Percentiles rank a stretch among this genome's conserved stretches.
Evolutionary conservation across 2,113 vertebrate genomes (phyloP).

Genomic region (Brachypodius melanocephalos): DNA sequence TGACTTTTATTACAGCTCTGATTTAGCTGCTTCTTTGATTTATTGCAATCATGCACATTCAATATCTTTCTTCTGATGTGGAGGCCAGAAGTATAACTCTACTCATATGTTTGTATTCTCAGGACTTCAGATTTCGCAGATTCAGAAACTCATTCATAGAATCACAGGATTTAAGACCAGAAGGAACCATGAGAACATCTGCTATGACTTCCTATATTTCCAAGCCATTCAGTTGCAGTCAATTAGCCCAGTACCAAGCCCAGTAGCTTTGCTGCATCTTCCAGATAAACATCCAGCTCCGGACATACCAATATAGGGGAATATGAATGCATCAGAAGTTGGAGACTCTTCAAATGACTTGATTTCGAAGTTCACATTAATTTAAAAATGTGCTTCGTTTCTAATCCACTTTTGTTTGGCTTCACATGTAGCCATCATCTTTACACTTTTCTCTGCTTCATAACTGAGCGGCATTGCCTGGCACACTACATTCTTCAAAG

Average conservation of each 20-base stretch:
- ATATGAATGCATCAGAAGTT: not conserved
- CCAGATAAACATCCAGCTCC: conserved; percentile 17
- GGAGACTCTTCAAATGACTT: not conserved
- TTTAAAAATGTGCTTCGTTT: not conserved
- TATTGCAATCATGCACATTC: conserved; percentile 56
- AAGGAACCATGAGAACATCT: conserved; percentile 51
- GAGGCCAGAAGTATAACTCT: conserved; percentile 61
- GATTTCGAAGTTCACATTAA: not conserved
- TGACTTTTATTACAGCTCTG: conserved; percentile 52
- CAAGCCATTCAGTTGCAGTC: conserved; percentile 36
- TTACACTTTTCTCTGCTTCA: not conserved
- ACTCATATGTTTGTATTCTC: conserved; percentile 60
- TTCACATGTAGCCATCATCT: not conserved
- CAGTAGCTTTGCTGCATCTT: conserved; percentile 6
- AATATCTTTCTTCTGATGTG: conserved; percentile 52
- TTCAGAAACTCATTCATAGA: conserved; percentile 63
- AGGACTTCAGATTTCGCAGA: conserved; percentile 29
- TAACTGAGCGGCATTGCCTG: not conserved
- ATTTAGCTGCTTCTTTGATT: conserved; percentile 58
- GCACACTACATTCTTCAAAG: not conserved
- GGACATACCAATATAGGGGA: not conserved
- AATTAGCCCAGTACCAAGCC: not conserved
- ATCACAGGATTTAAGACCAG: conserved; percentile 40
- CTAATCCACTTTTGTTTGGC: not conserved
- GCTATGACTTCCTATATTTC: conserved; percentile 54